A percentile compares a stretch with the other conserved stretches of the same genome.
Conservation (phyloP, 2,113 vertebrate species). For the Hymenochirus boettgeri region DNA sequence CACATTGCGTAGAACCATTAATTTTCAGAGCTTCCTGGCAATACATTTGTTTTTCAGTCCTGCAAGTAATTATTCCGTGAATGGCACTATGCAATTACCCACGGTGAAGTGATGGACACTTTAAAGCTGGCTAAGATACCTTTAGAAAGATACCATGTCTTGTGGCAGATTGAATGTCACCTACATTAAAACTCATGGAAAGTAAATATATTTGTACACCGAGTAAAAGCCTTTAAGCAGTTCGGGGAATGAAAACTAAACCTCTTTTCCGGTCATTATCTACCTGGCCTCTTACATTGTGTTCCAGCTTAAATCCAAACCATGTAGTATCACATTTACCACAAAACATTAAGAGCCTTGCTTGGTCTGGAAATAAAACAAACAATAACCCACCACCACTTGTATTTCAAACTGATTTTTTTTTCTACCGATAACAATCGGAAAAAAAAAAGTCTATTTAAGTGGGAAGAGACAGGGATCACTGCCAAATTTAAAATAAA, state of each 20-base stretch:
- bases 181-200: background rate
- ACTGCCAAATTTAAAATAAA: too few relatives aligned
- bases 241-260: conserved; percentile 4
- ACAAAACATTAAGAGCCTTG: background rate
- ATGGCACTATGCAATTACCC: too few relatives aligned
- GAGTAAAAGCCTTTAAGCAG: conserved; percentile 4
- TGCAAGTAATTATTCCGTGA: too few relatives aligned
- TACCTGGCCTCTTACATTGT: background rate
- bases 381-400: too few relatives aligned
- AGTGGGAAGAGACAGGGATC: too few relatives aligned
- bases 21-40: too few relatives aligned
- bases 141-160: background rate
- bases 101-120: background rate
- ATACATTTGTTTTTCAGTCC: too few relatives aligned
- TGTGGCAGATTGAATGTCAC: background rate
- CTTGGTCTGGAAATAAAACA: too few relatives aligned
- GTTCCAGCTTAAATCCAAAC: background rate
- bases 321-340: conserved; percentile 1
- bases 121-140: background rate
- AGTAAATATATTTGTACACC: background rate
- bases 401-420: too few relatives aligned
- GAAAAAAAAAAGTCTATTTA: too few relatives aligned
- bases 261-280: background rate
- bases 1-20: too few relatives aligned
- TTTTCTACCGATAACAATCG: too few relatives aligned